These are phyloP conservation scores for Cydia pomonella DNA, from an alignment of 1,140 invertebrate genomes.

Conservation along the genomic window DNA sequence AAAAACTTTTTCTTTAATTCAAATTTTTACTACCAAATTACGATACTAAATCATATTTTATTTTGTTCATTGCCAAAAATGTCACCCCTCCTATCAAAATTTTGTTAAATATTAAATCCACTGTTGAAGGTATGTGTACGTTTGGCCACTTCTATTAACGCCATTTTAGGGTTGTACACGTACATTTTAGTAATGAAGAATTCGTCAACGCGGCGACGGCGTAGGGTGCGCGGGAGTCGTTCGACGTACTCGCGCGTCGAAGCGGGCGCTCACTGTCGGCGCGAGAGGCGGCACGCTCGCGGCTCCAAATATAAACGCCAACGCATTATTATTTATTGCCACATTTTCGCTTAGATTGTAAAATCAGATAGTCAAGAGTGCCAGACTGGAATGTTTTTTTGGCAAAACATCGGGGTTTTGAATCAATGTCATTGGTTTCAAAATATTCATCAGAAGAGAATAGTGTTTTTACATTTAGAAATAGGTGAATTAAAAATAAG, in stretches of 20 bases:
- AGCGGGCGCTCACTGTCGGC: background rate
- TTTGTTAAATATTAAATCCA: background rate
- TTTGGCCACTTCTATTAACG: background rate
- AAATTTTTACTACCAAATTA: too few relatives aligned
- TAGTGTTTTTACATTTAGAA: background rate
- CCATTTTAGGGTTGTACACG: background rate
- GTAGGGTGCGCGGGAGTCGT: background rate
- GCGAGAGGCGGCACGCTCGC: constrained; percentile 15
- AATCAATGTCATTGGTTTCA: constrained; percentile 41
- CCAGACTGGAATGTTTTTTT: constrained; percentile 52
- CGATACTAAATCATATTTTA: too few relatives aligned
- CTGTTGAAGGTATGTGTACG: background rate
- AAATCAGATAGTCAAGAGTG: constrained; percentile 57
- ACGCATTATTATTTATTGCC: constrained; percentile 74
- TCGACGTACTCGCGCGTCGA: constrained; percentile 13
- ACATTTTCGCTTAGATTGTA: constrained; percentile 62
- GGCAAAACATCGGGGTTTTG: constrained; percentile 49
- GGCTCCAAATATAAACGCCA: constrained; percentile 44
- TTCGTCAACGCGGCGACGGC: background rate
- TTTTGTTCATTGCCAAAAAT: background rate
- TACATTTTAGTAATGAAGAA: constrained; percentile 7
- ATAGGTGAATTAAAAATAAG: background rate
- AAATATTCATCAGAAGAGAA: constrained; percentile 37
- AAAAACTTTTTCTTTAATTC: too few relatives aligned
- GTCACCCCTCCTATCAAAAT: background rate